phyloP scores from a whole-genome alignment of 1,140 invertebrate genomes.

The Vanessa atalanta region DNA sequence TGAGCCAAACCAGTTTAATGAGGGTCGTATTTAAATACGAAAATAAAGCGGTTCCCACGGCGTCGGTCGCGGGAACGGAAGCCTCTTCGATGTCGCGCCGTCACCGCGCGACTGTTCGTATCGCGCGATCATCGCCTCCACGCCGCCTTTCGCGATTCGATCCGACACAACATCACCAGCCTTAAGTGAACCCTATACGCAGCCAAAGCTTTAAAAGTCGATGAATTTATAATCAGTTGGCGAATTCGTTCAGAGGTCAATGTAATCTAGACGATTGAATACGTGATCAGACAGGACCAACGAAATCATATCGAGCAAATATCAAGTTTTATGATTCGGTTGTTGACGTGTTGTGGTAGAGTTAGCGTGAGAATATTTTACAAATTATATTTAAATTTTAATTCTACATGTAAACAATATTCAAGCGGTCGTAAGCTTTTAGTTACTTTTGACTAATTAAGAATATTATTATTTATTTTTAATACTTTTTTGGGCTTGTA shows the following conservation, averaged over 20 bases:
- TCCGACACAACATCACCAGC: slow-evolving; percentile 37
- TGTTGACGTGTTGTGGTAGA: slow-evolving; percentile 48
- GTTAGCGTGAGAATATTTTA: slow-evolving; percentile 54
- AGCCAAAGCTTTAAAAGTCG: slow-evolving; percentile 14
- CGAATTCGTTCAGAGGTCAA: slow-evolving; percentile 47
- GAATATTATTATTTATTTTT: neutral
- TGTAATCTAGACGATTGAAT: slow-evolving; percentile 47
- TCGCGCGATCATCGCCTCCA: slow-evolving; percentile 57
- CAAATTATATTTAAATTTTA: slow-evolving; percentile 15
- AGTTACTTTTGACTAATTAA: slow-evolving; percentile 6
- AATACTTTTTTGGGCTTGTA: neutral
- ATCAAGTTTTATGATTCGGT: slow-evolving; percentile 59
- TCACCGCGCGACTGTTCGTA: slow-evolving; percentile 54
- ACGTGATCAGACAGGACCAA: slow-evolving; percentile 52
- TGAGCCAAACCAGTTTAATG: slow-evolving; percentile 79
- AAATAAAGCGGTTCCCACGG: slow-evolving; percentile 80
- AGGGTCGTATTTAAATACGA: slow-evolving; percentile 80
- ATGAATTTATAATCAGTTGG: slow-evolving; percentile 28
- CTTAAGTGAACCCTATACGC: slow-evolving; percentile 35
- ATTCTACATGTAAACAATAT: slow-evolving; percentile 12
- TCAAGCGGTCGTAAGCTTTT: slow-evolving; percentile 1
- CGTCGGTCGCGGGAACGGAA: slow-evolving; percentile 78
- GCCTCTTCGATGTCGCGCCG: slow-evolving; percentile 64
- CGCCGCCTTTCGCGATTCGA: slow-evolving; percentile 46
- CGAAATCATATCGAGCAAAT: slow-evolving; percentile 62